Percentiles rank a stretch among this genome's conserved stretches.
Evolutionary conservation across 2,797 vertebrate species (phyloP).

Genomic region (Acipenser ruthenus): DNA sequence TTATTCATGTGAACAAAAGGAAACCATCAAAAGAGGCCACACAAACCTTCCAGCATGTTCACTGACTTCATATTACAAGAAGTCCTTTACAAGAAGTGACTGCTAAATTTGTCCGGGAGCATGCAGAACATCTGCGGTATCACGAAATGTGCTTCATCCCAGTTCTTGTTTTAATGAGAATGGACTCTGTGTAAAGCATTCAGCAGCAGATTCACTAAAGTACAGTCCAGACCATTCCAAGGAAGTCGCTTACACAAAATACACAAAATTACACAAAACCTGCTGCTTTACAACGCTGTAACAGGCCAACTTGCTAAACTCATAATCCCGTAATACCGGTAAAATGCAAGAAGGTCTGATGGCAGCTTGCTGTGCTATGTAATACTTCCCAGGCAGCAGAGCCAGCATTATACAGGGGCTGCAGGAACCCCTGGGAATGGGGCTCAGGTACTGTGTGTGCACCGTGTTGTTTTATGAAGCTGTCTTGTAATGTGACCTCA

Average conservation of each 20-base stretch:
- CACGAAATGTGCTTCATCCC: too few species aligned
- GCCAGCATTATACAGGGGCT: constrained; percentile 3
- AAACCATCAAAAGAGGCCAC: constrained; percentile 24
- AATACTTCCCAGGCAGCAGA: constrained; percentile 7
- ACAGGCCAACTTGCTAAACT: constrained; percentile 16
- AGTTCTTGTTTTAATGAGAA: too few species aligned
- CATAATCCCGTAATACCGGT: constrained; percentile 21
- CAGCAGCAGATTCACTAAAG: too few species aligned
- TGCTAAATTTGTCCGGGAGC: too few species aligned
- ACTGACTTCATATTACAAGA: background rate
- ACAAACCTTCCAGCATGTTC: constrained; percentile 27
- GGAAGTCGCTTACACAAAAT: constrained; percentile 9
- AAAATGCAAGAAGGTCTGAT: constrained; percentile 15
- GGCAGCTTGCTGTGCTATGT: constrained; percentile 10
- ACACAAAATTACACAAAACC: too few species aligned
- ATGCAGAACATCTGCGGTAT: too few species aligned
- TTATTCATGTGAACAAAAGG: constrained; percentile 26
- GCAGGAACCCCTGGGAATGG: constrained; percentile 8
- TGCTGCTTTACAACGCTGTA: constrained; percentile 10
- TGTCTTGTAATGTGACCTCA: background rate
- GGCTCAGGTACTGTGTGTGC: background rate
- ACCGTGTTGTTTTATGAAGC: constrained; percentile 3
- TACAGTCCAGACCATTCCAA: too few species aligned
- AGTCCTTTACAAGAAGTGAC: constrained; percentile 3
- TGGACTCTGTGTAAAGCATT: too few species aligned